Evolutionary conservation across 2,888 invertebrate genomes (phyloP).

Genomic region (Acanthoscelides obtectus): DNA sequence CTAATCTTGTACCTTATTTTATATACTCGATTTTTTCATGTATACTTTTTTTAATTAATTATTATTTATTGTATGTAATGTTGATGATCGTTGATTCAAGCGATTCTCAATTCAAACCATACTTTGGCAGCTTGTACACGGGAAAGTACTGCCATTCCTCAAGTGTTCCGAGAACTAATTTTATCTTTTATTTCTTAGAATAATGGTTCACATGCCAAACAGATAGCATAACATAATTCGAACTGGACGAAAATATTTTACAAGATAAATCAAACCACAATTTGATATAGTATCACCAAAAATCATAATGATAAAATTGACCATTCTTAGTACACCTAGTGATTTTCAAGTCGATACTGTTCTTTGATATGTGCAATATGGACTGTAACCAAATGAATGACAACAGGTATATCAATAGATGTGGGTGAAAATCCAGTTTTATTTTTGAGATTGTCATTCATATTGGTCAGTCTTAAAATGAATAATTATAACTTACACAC

Average conservation of each 20-base stretch:
- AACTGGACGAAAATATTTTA: background rate
- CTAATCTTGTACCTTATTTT: conserved; percentile 17
- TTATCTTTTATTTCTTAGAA: no score
- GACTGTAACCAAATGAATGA: background rate
- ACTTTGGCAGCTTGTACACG: background rate
- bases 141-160: background rate
- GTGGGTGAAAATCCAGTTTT: no score
- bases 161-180: no score
- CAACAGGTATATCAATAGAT: no score
- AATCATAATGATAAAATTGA: background rate
- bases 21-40: conserved; percentile 7
- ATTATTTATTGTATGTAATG: background rate
- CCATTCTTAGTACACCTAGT: background rate
- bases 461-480: no score
- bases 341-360: background rate
- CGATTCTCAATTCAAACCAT: background rate
- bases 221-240: background rate
- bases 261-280: background rate
- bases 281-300: background rate
- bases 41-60: conserved; percentile 5
- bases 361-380: background rate
- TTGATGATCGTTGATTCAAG: background rate
- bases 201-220: no score
- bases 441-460: no score
- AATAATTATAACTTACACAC: no score